A percentile compares a stretch with the other conserved stretches of the same genome.
phyloP scores from a whole-genome alignment of 2,113 vertebrate genomes.

The Hypocryptadius cinnamomeus region DNA sequence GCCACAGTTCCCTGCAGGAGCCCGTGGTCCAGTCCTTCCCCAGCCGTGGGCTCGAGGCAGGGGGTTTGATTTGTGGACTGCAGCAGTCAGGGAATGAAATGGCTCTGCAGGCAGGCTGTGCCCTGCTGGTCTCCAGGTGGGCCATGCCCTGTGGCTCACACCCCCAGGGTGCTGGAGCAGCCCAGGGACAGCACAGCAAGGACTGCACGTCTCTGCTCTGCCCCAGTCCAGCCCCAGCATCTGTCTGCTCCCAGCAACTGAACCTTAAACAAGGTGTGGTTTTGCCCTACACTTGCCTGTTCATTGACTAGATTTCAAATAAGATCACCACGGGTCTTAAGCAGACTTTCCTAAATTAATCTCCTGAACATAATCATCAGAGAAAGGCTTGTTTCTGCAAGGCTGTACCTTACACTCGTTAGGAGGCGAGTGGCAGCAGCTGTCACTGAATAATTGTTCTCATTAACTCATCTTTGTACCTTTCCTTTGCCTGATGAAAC shows the following conservation, averaged over 20 bases:
- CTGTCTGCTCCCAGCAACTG: neutral
- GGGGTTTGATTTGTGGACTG: neutral
- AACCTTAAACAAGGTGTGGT: neutral
- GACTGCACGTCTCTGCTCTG: neutral
- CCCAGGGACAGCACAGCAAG: neutral
- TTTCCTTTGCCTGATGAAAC: neutral
- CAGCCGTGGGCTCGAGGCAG: neutral
- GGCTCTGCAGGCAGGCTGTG: neutral
- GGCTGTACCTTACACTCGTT: neutral
- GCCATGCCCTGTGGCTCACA: neutral
- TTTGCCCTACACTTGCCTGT: neutral
- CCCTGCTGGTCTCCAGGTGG: neutral
- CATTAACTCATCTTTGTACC: conserved; percentile 19
- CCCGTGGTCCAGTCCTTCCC: neutral
- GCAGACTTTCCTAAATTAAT: conserved; percentile 4
- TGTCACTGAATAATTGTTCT: conserved; percentile 31
- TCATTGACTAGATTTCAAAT: neutral
- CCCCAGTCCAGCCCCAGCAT: neutral
- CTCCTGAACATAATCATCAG: neutral
- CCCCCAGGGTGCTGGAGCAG: neutral
- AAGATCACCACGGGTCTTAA: neutral
- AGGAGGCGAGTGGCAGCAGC: neutral
- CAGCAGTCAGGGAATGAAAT: neutral
- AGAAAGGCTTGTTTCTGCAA: neutral
- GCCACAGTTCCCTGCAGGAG: neutral